Evolutionary conservation across 1,140 invertebrate species (phyloP), one percentile per base, ranked within the genome.

Genomic region (Lasaia peninsularis): DNA sequence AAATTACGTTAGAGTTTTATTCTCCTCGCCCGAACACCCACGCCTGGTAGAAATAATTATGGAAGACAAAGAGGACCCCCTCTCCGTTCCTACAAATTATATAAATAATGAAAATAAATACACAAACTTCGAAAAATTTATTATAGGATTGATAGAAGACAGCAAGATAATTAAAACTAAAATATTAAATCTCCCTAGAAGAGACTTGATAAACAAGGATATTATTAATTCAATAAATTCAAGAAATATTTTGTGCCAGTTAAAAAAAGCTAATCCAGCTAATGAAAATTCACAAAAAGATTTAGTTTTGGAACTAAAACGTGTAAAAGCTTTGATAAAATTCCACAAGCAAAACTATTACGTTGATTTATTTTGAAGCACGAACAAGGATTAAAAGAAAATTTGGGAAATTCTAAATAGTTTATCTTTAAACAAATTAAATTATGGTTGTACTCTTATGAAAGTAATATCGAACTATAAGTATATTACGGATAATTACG

Each of bases 111-210:
- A n/a, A n/a, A n/a, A n/a, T n/a, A n/a, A n/a, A n/a, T n/a, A n/a
- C n/a, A n/a, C n/a, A 24, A 24, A 24, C 21, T 5, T 24, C 2
- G 21, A 24, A 24, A 24, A 24, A 24, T 24, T 24, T 5, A 5
- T 24, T 2, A 24, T 5, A 24, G 21, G 21, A 24, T 24, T 24
- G 5, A 40, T 58, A 21, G 7, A 55, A 4, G 11, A 33, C 35
- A 51, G 28, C 16, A 63, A 63, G 52, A 32, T 40, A 37, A 0
- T 32, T 12, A 63, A 55, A 53, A 58, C 40, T 3, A 63, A 63
- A 52, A 28, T 52, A 14, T 9, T 58, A 5, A 63, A 63, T n/a
- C 24, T 40, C 0, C 59, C 59, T 0, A 48, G 56, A 32, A 35
- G 50, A 1, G 53, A 59, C 24, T 63, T 52, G 57, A 59, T 59